Evolutionary conservation across 2,888 invertebrate species (phyloP).

Genomic region (Synanthedon andrenaeformis): DNA sequence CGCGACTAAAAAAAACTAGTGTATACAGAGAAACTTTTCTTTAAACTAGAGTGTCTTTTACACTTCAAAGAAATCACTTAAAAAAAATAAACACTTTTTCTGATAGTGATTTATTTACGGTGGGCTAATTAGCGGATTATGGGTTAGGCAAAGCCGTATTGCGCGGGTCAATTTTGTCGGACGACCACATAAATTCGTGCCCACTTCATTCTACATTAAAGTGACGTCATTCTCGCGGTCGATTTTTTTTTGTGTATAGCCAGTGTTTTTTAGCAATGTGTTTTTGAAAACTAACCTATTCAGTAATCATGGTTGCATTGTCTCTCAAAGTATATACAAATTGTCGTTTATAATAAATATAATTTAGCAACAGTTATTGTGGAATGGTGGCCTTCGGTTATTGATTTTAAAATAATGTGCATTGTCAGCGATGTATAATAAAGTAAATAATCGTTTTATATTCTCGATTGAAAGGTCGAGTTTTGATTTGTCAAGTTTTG

Average conservation of each 20-base stretch:
- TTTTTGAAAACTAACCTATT: conserved; percentile 6
- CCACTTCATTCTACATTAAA: conserved; percentile 51
- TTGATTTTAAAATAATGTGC: conserved; percentile 34
- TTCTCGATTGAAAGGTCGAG: neutral
- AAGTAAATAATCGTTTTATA: neutral
- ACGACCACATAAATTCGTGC: conserved; percentile 46
- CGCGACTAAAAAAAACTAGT: neutral
- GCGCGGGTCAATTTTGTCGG: conserved; percentile 41
- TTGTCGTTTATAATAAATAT: neutral
- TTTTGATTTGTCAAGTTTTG: too few relatives aligned
- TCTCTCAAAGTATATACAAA: conserved; percentile 17
- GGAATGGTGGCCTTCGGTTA: conserved; percentile 34
- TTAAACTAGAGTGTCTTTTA: conserved; percentile 16
- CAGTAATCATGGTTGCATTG: conserved; percentile 38
- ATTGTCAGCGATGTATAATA: conserved; percentile 14
- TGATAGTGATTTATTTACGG: conserved; percentile 25
- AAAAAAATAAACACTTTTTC: conserved; percentile 8
- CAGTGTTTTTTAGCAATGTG: conserved; percentile 13
- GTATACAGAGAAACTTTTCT: conserved; percentile 17
- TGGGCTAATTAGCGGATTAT: conserved; percentile 53
- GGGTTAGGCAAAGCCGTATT: conserved; percentile 45
- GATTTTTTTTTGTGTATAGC: conserved; percentile 24
- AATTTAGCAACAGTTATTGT: conserved; percentile 13
- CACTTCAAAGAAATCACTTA: neutral
- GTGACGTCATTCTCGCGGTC: conserved; percentile 59